These are phyloP conservation scores for Ivindomyrus marchei DNA, from an alignment of 2,113 vertebrate genomes.

Conservation along the genomic window DNA sequence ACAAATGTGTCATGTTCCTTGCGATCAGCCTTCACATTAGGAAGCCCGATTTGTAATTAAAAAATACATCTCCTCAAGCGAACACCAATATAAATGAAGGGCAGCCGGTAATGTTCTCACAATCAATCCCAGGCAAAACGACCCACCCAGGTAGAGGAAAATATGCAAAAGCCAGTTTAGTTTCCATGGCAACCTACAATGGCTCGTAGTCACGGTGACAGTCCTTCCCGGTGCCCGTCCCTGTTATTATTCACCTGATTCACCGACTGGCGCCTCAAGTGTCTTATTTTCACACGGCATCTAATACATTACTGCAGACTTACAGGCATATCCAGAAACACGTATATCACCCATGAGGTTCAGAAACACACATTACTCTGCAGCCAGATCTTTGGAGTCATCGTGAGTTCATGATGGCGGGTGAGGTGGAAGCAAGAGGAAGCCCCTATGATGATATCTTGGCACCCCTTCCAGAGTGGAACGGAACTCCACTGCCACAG, in stretches of 20 bases:
- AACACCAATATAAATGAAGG: not conserved
- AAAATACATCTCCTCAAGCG: not conserved
- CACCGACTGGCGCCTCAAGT: conserved; percentile 15
- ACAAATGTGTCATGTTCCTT: not conserved
- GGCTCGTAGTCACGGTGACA: not conserved
- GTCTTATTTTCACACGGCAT: conserved; percentile 22
- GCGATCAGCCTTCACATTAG: not conserved
- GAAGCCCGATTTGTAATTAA: not conserved
- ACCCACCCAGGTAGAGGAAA: not conserved
- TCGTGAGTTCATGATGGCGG: not conserved
- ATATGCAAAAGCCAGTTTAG: not conserved
- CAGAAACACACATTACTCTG: not conserved
- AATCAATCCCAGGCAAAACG: not conserved
- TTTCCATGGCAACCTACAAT: conserved; percentile 9
- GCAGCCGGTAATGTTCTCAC: not conserved
- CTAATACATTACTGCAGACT: conserved; percentile 5
- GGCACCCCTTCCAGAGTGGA: not conserved
- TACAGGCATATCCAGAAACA: conserved; percentile 13
- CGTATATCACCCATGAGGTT: not conserved
- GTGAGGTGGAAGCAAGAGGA: not conserved
- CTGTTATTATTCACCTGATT: not conserved
- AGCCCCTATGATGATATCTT: not conserved
- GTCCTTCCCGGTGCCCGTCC: not conserved
- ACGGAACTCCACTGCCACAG: not conserved
- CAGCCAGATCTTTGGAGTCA: not conserved